phyloP scores from a whole-genome alignment of 2,888 invertebrate species.

The Coelinius sp. region DNA sequence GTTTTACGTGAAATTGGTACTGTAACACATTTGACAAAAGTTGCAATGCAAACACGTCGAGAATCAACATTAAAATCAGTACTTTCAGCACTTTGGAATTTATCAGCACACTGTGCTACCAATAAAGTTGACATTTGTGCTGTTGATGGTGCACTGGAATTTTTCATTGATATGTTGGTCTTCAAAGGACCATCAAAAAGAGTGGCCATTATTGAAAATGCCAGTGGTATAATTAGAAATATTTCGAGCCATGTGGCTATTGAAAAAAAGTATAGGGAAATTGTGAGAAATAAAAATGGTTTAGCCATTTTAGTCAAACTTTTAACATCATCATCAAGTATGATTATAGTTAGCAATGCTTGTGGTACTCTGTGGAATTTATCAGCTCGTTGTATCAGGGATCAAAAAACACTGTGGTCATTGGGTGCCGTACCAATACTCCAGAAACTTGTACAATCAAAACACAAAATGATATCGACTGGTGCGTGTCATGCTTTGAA shows the following conservation, averaged over 20 bases:
- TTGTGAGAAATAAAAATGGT: conserved; percentile 86
- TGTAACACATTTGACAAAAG: conserved; percentile 86
- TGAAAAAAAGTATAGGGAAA: conserved; percentile 87
- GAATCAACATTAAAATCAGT: conserved; percentile 96
- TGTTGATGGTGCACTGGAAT: conserved; percentile 88
- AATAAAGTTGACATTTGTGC: conserved; percentile 95
- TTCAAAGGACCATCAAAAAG: conserved; percentile 91
- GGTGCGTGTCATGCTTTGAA: conserved; percentile 93
- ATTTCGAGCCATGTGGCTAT: conserved; percentile 94
- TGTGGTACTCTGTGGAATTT: conserved; percentile 97
- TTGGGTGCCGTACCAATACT: conserved; percentile 92
- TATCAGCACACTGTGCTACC: conserved; percentile 93
- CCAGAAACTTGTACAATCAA: conserved; percentile 90
- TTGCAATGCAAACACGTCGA: conserved; percentile 89
- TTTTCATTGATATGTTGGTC: conserved; percentile 88
- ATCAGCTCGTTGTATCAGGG: conserved; percentile 87
- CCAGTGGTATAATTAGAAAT: conserved; percentile 94
- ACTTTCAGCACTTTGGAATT: conserved; percentile 93
- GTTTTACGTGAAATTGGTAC: conserved; percentile 79
- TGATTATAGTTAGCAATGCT: conserved; percentile 94
- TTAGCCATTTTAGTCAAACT: conserved; percentile 89
- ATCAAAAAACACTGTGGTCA: conserved; percentile 90
- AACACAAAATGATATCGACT: conserved; percentile 96
- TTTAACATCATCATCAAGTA: conserved; percentile 90
- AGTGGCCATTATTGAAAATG: conserved; percentile 90